A percentile compares a stretch with the other conserved stretches of the same genome.
Conservation (phyloP, 1,140 invertebrate species). For the Calephelis virginiensis region DNA sequence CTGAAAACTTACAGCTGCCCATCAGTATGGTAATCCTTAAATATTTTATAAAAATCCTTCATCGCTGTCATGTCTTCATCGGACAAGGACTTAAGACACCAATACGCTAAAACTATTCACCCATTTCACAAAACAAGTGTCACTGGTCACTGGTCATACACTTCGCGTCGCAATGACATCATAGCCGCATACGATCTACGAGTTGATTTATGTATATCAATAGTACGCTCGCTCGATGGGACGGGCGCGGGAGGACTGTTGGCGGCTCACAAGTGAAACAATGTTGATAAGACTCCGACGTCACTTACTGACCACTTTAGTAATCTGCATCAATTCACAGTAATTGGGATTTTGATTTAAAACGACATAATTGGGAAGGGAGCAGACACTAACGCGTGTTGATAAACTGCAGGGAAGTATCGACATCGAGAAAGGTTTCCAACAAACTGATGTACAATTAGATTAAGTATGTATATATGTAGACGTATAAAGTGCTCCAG, state of each 20-base stretch:
- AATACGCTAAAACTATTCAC: conserved; percentile 22
- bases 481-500: too few relatives aligned
- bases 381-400: neutral
- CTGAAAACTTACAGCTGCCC: conserved; percentile 63
- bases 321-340: conserved; percentile 72
- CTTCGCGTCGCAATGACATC: conserved; percentile 2
- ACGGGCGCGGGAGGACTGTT: conserved; percentile 47
- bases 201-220: conserved; percentile 7
- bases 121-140: conserved; percentile 17
- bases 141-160: neutral
- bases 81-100: conserved; percentile 36
- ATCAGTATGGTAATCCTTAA: conserved; percentile 56
- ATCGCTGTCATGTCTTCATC: conserved; percentile 50
- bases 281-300: conserved; percentile 62
- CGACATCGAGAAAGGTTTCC: neutral
- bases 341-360: conserved; percentile 43
- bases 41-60: conserved; percentile 43
- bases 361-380: conserved; percentile 8
- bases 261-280: conserved; percentile 48
- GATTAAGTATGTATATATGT: too few relatives aligned
- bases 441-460: too few relatives aligned
- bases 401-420: neutral
- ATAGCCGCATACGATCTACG: conserved; percentile 1
- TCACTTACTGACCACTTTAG: conserved; percentile 64
- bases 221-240: conserved; percentile 37